Evolutionary conservation across 2,888 invertebrate genomes (phyloP), one percentile per base, ranked within the genome.

Genomic region (Trichopoda pennipes): DNA sequence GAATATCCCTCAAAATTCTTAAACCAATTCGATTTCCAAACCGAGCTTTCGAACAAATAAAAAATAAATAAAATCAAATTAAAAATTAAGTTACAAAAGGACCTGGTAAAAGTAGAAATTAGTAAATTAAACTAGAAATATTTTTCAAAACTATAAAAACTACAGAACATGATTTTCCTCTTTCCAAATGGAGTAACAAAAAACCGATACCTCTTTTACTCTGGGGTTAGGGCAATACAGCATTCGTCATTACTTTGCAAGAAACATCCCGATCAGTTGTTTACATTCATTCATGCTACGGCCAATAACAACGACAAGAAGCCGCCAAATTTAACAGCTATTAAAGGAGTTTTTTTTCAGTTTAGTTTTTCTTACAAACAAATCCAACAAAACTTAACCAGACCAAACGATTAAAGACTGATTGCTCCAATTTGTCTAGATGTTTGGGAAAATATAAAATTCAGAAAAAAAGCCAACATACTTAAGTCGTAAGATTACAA

Each of bases 341-440:
- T 82, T 82, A 72, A 79, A 82, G 82, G 82, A 79, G 81, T 79
- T 79, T 78, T 32, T 28, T 28, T 28, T 28, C 1, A 28, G 4
- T 28, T 28, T n/a, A 47, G 32, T 42, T 78, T 73, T n/a, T 66
- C 78, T 77, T 78, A 53, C 23, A 19, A 72, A 23, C 17, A 64
- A 64, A 55, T 44, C 32, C 63, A 55, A 51, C 72, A 44, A 58
- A 56, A 28, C 7, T 2, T 28, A 28, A 51, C 35, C 53, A 23
- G 60, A 49, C 56, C 77, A 69, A 42, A 64, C 75, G 73, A 81
- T 83, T 83, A 68, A 82, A 85, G 85, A 86, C 84, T 87, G 89
- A 89, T 89, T 88, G 81, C 86, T 87, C 86, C 89, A 89, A 89
- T 89, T 89, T 89, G 88, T 86, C 86, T 86, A 80, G 80, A 77